These are phyloP conservation scores for Epinephelus cyanopodus DNA, from an alignment of 2,113 vertebrate species.

Conservation along the genomic window DNA sequence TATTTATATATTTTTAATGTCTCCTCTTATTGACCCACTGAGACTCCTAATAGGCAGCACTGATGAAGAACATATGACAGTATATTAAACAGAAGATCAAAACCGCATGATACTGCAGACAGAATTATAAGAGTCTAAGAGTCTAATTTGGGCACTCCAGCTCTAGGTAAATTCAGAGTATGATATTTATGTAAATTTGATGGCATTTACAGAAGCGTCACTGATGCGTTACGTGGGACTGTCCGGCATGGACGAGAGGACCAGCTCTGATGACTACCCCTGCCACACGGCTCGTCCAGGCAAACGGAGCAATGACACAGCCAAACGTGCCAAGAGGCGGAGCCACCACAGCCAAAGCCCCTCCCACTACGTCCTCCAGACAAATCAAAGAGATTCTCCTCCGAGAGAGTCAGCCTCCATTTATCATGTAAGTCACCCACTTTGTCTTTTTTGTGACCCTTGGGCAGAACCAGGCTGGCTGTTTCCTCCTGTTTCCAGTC, in stretches of 20 bases:
- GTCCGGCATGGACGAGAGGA: constrained; percentile 87
- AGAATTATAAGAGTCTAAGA: not conserved
- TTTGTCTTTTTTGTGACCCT: not conserved
- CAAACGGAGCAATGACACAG: constrained; percentile 91
- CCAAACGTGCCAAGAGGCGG: constrained; percentile 95
- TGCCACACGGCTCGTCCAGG: constrained; percentile 91
- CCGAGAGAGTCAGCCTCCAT: constrained; percentile 91
- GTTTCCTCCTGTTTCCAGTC: too few relatives aligned
- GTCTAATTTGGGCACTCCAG: not conserved
- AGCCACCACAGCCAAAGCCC: constrained; percentile 95
- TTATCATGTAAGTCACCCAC: constrained; percentile 89
- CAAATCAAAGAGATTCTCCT: constrained; percentile 94
- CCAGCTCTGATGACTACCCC: constrained; percentile 90
- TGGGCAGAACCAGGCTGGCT: too few relatives aligned
- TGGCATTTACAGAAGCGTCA: constrained; percentile 87
- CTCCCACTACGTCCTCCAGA: constrained; percentile 92
- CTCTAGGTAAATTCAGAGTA: not conserved
- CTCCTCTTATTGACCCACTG: constrained; percentile 6
- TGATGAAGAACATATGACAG: not conserved
- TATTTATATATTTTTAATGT: not conserved
- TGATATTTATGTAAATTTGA: too few relatives aligned
- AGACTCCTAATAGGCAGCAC: not conserved
- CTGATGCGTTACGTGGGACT: constrained; percentile 92
- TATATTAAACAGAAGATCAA: not conserved
- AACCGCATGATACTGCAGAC: not conserved